Conservation (phyloP, 2,888 invertebrate species). For the Capitulum mitella region DNA sequence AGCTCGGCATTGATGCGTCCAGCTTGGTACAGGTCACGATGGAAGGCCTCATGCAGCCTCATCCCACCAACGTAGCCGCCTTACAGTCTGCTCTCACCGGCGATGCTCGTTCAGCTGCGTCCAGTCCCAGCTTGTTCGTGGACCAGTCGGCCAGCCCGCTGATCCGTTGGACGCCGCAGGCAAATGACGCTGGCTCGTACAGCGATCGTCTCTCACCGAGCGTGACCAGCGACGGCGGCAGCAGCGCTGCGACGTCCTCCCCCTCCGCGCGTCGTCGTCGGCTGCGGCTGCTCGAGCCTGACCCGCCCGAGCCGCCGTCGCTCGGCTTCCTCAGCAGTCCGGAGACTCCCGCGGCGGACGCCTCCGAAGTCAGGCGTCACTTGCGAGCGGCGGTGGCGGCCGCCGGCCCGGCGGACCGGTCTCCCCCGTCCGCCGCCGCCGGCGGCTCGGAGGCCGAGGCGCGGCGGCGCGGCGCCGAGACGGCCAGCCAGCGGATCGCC, state of each 20-base stretch:
- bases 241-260: too few relatives aligned
- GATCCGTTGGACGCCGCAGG: background rate
- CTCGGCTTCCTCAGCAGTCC: background rate
- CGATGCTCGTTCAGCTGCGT: background rate
- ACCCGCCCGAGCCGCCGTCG: background rate
- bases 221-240: background rate
- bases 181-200: background rate
- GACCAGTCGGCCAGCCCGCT: background rate
- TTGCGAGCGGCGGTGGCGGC: background rate
- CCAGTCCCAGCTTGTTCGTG: background rate
- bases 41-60: too few relatives aligned
- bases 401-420: background rate
- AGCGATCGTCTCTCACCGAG: too few relatives aligned
- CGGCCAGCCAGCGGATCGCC: constrained; percentile 6
- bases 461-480: background rate
- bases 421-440: background rate
- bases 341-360: background rate
- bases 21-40: too few relatives aligned
- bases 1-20: too few relatives aligned
- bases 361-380: background rate
- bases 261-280: background rate
- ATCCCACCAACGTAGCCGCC: too few relatives aligned
- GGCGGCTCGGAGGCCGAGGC: background rate
- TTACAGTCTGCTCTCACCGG: background rate
- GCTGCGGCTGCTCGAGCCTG: background rate